phyloP scores from a whole-genome alignment of 2,113 vertebrate species.

The Menura novaehollandiae region DNA sequence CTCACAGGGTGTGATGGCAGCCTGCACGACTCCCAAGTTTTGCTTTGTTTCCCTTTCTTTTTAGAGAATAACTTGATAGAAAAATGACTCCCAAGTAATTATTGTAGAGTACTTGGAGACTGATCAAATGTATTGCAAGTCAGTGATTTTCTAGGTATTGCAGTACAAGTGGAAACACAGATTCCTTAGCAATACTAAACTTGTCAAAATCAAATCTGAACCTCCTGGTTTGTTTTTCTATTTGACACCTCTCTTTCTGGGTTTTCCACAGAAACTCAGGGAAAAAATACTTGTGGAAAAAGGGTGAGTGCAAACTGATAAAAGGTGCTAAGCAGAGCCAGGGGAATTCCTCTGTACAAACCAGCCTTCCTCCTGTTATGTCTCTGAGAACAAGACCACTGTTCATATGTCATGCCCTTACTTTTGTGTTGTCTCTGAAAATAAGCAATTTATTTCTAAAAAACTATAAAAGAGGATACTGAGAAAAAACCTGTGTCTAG shows the following conservation, averaged over 20 bases:
- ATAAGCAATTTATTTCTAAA: background rate
- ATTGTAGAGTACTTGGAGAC: background rate
- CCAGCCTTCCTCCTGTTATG: background rate
- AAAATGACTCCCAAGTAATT: background rate
- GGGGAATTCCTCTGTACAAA: background rate
- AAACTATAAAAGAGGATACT: background rate
- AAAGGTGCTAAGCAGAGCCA: background rate
- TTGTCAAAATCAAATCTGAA: background rate
- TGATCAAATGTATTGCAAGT: background rate
- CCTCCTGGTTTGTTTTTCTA: background rate
- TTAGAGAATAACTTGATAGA: background rate
- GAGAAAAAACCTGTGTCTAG: background rate
- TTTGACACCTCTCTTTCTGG: background rate
- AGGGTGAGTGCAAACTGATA: background rate
- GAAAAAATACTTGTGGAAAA: background rate
- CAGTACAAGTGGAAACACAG: background rate
- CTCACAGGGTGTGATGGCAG: background rate
- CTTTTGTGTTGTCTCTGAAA: background rate
- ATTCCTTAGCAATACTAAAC: background rate
- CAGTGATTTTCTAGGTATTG: background rate
- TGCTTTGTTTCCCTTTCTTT: background rate
- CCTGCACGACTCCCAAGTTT: background rate
- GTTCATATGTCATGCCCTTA: background rate
- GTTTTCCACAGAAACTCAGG: background rate
- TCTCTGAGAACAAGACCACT: background rate